phyloP scores from a whole-genome alignment of 1,140 invertebrate species.

The Hermetia illucens region DNA sequence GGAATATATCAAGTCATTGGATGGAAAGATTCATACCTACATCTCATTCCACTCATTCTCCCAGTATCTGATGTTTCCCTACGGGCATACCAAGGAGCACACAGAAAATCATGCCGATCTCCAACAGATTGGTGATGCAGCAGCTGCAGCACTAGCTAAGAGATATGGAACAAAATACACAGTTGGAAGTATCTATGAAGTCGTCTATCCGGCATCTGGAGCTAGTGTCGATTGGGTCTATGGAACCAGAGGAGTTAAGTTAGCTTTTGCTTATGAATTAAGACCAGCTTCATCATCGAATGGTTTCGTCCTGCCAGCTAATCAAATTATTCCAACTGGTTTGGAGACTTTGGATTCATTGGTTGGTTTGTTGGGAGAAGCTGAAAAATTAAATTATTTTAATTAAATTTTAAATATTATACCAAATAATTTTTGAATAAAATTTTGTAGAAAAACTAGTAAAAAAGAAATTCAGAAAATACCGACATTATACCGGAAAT shows the following conservation, averaged over 20 bases:
- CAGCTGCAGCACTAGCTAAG: constrained; percentile 26
- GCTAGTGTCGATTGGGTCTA: constrained; percentile 63
- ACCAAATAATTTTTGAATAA: too few relatives aligned
- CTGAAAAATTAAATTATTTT: constrained; percentile 24
- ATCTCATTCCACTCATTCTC: constrained; percentile 36
- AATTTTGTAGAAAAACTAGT: too few relatives aligned
- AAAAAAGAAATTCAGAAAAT: too few relatives aligned
- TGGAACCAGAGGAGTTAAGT: constrained; percentile 40
- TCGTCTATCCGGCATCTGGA: constrained; percentile 36
- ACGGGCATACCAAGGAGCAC: constrained; percentile 23
- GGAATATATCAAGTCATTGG: constrained; percentile 26
- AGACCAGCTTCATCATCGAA: constrained; percentile 46
- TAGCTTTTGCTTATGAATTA: constrained; percentile 52
- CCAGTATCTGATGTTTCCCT: constrained; percentile 32
- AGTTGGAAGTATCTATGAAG: constrained; percentile 36
- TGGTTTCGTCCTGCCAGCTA: constrained; percentile 60
- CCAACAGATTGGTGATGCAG: constrained; percentile 24
- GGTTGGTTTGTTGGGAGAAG: constrained; percentile 41
- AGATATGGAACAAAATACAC: constrained; percentile 33
- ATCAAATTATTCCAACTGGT: constrained; percentile 56
- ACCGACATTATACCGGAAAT: too few relatives aligned
- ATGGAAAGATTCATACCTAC: constrained; percentile 30
- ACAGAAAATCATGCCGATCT: constrained; percentile 20
- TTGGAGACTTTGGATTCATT: constrained; percentile 54
- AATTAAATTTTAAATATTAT: too few relatives aligned